A percentile compares a stretch with the other conserved stretches of the same genome.
These are phyloP conservation scores for Macrostomum cliftonense DNA, from an alignment of 2,888 invertebrate genomes.

Conservation along the genomic window DNA sequence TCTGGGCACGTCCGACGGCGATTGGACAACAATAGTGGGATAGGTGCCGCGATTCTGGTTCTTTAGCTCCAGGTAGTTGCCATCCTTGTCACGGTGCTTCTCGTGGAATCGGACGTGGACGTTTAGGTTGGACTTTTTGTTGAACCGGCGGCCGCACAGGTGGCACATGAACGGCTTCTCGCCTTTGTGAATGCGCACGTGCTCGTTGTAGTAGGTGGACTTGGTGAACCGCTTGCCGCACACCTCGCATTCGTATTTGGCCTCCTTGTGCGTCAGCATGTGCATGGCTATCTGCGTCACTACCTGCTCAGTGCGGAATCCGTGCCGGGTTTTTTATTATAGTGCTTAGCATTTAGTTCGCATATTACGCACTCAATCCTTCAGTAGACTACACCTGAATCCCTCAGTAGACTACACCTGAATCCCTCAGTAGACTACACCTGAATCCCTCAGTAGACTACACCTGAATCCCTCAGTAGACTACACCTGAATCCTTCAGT, in stretches of 20 bases:
- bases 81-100: slow-evolving; percentile 12
- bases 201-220: slow-evolving; percentile 12
- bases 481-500: too few species aligned
- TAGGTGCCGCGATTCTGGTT: too few species aligned
- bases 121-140: slow-evolving; percentile 12
- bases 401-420: too few species aligned
- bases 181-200: slow-evolving; percentile 12
- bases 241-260: slow-evolving; percentile 9
- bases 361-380: too few species aligned
- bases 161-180: slow-evolving; percentile 11
- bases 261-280: slow-evolving; percentile 12
- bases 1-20: too few species aligned
- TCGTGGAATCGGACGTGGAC: slow-evolving; percentile 11
- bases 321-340: too few species aligned
- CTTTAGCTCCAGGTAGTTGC: neutral
- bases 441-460: too few species aligned
- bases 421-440: too few species aligned
- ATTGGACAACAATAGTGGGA: too few species aligned
- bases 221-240: slow-evolving; percentile 12
- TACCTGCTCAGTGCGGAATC: too few species aligned
- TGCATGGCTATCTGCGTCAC: slow-evolving; percentile 12
- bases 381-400: too few species aligned
- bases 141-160: slow-evolving; percentile 9
- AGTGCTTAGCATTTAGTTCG: neutral
- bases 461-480: too few species aligned